Base-by-base conservation (phyloP, 2,113 vertebrate species). In the Machaerirhynchus nigripectus region DNA sequence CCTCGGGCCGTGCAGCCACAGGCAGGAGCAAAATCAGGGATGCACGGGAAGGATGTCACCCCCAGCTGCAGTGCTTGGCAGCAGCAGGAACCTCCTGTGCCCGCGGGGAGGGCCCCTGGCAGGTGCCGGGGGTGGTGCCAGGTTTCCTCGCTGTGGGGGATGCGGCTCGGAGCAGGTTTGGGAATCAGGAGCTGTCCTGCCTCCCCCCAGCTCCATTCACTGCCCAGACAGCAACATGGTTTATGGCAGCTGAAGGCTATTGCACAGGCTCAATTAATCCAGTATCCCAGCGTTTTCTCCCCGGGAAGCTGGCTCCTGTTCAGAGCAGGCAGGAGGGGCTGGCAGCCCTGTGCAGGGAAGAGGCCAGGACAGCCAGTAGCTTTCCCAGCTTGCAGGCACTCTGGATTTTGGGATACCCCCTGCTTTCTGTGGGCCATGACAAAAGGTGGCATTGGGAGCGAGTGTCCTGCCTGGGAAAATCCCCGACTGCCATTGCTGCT, bases 241-340 rank as follows among this genome's bases (percentile, higher is more conserved):
- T 96, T 95, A 96, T 95, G 91, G 93, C 93, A 91, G 88, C 91
- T 39, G 10, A 31, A 52, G 84, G 80, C 91, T 80, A 89, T 81
- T 87, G 87, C 89, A 63, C 27, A 22, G 79, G 27, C 91, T 90
- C 93, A 18, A 84, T 93, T 46, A 93, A 93, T 17, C 6, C 60
- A 10, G 74, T 2, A 52, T 74, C 64, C 68, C 93, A 2, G 68
- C 2, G 20, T 50, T 67, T 78, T 74, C 95, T 89, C 95, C 92
- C 87, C 52, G 0, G 93, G 96, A 94, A 71, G 46, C 95, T 96
- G 96, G 96, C 96, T 96, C 60, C 81, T 10, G 61, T 84, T 97
- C 96, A 95, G 93, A 59, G 73, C 87, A 89, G 84, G 73, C 92
- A 69, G 69, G 80, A 96, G 89, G 80, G 84, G 84, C 84, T 95